These are phyloP conservation scores for Pocillopora verrucosa DNA, from an alignment of 64 coral and sea anemone species.

Conservation along the genomic window DNA sequence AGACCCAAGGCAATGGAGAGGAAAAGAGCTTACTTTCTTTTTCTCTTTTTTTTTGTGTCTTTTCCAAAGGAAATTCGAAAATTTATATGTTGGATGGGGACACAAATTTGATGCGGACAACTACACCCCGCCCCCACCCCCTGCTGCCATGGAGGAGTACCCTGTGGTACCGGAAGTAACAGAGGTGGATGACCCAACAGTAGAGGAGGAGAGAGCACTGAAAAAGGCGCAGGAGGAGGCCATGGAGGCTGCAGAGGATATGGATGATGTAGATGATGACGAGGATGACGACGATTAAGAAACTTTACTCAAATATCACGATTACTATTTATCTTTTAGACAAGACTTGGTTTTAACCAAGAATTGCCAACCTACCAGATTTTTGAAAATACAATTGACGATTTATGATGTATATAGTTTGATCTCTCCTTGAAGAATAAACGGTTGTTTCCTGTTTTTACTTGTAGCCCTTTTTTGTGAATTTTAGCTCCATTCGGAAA, in stretches of 20 bases:
- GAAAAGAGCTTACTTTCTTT: neutral
- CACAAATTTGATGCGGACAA: constrained; percentile 91
- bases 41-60: neutral
- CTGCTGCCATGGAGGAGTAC: constrained; percentile 86
- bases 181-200: constrained; percentile 96
- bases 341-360: no score
- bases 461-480: no score
- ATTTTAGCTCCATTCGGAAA: no score
- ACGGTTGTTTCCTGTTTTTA: no score
- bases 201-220: constrained; percentile 90
- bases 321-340: no score
- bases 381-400: no score
- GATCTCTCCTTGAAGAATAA: no score
- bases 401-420: no score
- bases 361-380: no score
- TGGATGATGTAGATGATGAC: constrained; percentile 96
- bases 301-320: neutral
- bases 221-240: constrained; percentile 94
- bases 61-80: constrained; percentile 90
- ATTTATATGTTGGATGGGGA: constrained; percentile 94
- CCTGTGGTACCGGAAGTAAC: constrained; percentile 84
- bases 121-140: constrained; percentile 95
- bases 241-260: constrained; percentile 88
- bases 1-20: no score
- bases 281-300: constrained; percentile 86